These are phyloP conservation scores for Trisateles emortualis DNA, from an alignment of 2,888 invertebrate species.

Conservation along the genomic window DNA sequence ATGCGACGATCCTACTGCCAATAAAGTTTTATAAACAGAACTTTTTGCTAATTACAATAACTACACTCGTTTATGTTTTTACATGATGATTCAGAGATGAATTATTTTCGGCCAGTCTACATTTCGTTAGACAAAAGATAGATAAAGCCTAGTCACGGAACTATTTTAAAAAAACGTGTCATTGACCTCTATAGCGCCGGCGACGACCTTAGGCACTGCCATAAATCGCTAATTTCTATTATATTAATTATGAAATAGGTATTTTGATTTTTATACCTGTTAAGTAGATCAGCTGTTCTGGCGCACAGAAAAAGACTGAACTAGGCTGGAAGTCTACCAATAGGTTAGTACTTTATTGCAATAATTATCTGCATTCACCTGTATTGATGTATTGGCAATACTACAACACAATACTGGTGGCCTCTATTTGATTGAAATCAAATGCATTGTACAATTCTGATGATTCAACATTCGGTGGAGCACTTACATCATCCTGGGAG, in stretches of 20 bases:
- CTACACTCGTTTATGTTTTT: too few relatives aligned
- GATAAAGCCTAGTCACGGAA: slow-evolving; percentile 12
- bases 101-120: too few relatives aligned
- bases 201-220: too few relatives aligned
- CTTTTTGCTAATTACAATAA: too few relatives aligned
- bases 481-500: slow-evolving; percentile 61
- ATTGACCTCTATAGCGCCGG: slow-evolving; percentile 32
- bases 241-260: too few relatives aligned
- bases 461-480: slow-evolving; percentile 65
- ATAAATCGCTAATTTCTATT: too few relatives aligned
- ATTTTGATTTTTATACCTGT: not conserved
- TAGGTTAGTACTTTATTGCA: slow-evolving; percentile 39
- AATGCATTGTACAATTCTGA: slow-evolving; percentile 60
- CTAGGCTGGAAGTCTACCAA: slow-evolving; percentile 30
- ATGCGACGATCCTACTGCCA: too few relatives aligned
- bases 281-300: slow-evolving; percentile 18
- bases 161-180: slow-evolving; percentile 23
- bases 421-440: slow-evolving; percentile 61
- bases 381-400: slow-evolving; percentile 55
- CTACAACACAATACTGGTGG: slow-evolving; percentile 56
- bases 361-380: slow-evolving; percentile 66
- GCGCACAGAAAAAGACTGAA: slow-evolving; percentile 31
- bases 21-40: too few relatives aligned
- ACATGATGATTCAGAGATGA: too few relatives aligned
- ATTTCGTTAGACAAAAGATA: too few relatives aligned